A percentile compares a stretch with the other conserved stretches of the same genome.
phyloP scores from a whole-genome alignment of 1,140 invertebrate genomes.

The Cotesia chilonis region DNA sequence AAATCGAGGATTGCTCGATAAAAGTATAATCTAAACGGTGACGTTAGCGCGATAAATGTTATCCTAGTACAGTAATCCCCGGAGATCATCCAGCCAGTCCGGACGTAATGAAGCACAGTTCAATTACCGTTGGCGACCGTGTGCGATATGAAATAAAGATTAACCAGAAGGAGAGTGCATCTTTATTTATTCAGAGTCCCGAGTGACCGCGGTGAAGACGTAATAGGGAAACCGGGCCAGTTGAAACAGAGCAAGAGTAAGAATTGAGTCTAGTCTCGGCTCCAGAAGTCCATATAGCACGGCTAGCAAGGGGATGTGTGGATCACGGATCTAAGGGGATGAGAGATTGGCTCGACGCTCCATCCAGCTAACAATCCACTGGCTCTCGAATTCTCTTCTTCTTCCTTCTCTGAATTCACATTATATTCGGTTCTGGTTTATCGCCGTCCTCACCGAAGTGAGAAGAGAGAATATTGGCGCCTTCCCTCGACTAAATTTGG shows the following conservation, averaged over 20 bases:
- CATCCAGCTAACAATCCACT: not conserved
- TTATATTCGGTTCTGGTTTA: not conserved
- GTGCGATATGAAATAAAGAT: not conserved
- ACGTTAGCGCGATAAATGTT: not conserved
- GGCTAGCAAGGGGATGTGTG: not conserved
- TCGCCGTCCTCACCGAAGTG: not conserved
- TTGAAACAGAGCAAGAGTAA: not conserved
- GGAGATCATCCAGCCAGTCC: not conserved
- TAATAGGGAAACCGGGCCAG: not conserved
- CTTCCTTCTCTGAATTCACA: not conserved
- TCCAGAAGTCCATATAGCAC: too few relatives aligned
- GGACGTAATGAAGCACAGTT: not conserved
- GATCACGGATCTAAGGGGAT: not conserved
- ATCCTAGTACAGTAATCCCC: not conserved
- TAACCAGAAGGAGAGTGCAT: not conserved
- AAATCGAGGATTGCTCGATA: conserved; percentile 5
- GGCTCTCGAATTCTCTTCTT: not conserved
- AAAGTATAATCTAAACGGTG: not conserved
- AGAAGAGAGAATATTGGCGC: conserved; percentile 13
- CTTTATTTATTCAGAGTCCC: conserved; percentile 56
- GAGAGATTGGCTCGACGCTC: conserved; percentile 6
- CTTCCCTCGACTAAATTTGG: conserved; percentile 35
- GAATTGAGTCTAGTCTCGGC: not conserved
- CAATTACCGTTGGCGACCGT: not conserved
- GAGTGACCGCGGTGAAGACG: conserved; percentile 32